These are phyloP conservation scores for Hemicordylus capensis DNA, from an alignment of 2,113 vertebrate genomes.

Conservation along the genomic window DNA sequence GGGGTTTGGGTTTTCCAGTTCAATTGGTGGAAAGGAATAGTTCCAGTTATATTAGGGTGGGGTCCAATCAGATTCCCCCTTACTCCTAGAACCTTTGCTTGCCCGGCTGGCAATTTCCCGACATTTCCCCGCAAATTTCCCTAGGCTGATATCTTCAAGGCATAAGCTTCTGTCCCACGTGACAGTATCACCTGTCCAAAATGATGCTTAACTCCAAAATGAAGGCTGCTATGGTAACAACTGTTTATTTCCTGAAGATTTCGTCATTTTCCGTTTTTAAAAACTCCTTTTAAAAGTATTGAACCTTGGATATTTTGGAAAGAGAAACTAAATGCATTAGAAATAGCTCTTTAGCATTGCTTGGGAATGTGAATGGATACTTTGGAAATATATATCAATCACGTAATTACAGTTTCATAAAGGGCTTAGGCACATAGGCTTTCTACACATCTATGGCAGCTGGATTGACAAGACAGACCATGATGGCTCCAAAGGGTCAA, in stretches of 20 bases:
- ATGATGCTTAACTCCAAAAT: too few species aligned
- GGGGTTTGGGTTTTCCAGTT: too few species aligned
- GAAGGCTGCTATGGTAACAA: too few species aligned
- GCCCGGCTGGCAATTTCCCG: too few species aligned
- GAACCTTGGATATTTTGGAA: constrained; percentile 51
- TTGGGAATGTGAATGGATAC: constrained; percentile 33
- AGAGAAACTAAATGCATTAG: background rate
- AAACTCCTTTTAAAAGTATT: background rate
- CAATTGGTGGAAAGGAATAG: too few species aligned
- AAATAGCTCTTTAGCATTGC: background rate
- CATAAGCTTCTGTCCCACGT: too few species aligned
- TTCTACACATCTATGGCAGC: constrained; percentile 34
- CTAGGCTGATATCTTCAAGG: too few species aligned
- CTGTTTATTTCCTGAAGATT: background rate
- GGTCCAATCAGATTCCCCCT: too few species aligned
- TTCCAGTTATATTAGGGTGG: too few species aligned
- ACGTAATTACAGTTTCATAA: fast-evolving
- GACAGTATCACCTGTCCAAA: too few species aligned
- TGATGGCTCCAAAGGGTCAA: constrained; percentile 68
- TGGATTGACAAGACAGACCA: constrained; percentile 68
- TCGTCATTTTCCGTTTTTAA: constrained; percentile 24
- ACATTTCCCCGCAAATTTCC: too few species aligned
- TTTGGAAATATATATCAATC: constrained; percentile 12
- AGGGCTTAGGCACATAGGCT: constrained; percentile 39
- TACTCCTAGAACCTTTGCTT: too few species aligned